Evolutionary conservation across 1,140 invertebrate genomes (phyloP).

Genomic region (Ooceraea biroi): DNA sequence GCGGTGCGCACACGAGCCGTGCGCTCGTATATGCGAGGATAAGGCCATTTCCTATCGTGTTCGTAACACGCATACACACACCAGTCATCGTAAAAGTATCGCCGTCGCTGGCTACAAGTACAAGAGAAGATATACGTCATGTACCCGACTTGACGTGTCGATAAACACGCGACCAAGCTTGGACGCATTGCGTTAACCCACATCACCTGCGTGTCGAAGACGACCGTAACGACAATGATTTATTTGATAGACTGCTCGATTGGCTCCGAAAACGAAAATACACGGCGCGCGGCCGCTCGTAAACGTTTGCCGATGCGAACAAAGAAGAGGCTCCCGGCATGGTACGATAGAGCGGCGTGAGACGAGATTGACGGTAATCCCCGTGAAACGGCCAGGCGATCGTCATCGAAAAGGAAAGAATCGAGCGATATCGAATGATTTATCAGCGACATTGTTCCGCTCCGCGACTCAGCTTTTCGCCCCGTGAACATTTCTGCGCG

Average conservation of each 20-base stretch:
- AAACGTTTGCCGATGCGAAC: slow-evolving; percentile 14
- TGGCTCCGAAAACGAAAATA: slow-evolving; percentile 15
- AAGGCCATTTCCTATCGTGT: slow-evolving; percentile 35
- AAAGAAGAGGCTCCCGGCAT: background rate
- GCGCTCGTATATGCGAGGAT: slow-evolving; percentile 14
- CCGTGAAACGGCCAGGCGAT: slow-evolving; percentile 21
- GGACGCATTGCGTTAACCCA: background rate
- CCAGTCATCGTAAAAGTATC: slow-evolving; percentile 47
- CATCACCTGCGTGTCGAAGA: background rate
- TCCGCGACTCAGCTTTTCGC: slow-evolving; percentile 41
- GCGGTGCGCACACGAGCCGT: background rate
- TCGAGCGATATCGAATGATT: slow-evolving; percentile 30
- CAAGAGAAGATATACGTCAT: background rate
- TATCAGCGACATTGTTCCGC: slow-evolving; percentile 51
- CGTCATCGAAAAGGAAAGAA: background rate
- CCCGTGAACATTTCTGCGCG: slow-evolving; percentile 31
- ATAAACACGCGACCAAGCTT: slow-evolving; percentile 7
- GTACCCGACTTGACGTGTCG: background rate
- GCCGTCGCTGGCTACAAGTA: background rate
- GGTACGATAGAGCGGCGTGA: background rate
- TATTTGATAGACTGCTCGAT: slow-evolving; percentile 25
- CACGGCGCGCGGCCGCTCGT: background rate
- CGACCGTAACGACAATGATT: slow-evolving; percentile 5
- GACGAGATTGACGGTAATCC: slow-evolving; percentile 10
- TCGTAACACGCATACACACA: slow-evolving; percentile 2